A percentile compares a stretch with the other conserved stretches of the same genome.
Evolutionary conservation across 2,797 vertebrate species (phyloP).

Genomic region (Liasis olivaceus): DNA sequence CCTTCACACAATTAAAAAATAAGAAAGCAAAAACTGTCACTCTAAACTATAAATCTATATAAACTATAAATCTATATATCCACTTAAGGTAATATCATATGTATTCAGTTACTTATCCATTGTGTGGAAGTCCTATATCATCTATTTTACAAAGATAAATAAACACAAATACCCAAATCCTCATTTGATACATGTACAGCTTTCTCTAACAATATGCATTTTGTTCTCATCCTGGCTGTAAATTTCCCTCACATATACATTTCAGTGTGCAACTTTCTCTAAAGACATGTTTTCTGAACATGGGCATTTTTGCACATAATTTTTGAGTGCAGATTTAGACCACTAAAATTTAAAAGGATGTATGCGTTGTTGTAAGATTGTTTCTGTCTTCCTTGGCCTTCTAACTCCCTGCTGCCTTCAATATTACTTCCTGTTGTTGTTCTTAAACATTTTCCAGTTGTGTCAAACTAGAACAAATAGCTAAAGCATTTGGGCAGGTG

Average conservation of each 20-base stretch:
- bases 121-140: neutral
- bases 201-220: neutral
- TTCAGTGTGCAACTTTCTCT: neutral
- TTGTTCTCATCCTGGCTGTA: neutral
- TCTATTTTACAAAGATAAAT: neutral
- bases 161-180: neutral
- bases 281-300: neutral
- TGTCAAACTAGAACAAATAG: slow-evolving; percentile 47
- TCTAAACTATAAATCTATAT: too few relatives aligned
- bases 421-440: slow-evolving; percentile 1
- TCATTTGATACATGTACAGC: neutral
- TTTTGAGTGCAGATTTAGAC: neutral
- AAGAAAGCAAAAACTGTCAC: neutral
- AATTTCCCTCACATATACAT: neutral
- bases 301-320: neutral
- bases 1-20: neutral
- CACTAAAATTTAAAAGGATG: slow-evolving; percentile 13
- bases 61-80: neutral
- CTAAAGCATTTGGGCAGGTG: slow-evolving; percentile 29
- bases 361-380: neutral
- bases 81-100: neutral
- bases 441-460: slow-evolving; percentile 40
- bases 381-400: neutral
- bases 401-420: neutral
- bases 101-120: neutral